Conservation (phyloP, 2,113 vertebrate genomes). For the Oxyruncus cristatus region DNA sequence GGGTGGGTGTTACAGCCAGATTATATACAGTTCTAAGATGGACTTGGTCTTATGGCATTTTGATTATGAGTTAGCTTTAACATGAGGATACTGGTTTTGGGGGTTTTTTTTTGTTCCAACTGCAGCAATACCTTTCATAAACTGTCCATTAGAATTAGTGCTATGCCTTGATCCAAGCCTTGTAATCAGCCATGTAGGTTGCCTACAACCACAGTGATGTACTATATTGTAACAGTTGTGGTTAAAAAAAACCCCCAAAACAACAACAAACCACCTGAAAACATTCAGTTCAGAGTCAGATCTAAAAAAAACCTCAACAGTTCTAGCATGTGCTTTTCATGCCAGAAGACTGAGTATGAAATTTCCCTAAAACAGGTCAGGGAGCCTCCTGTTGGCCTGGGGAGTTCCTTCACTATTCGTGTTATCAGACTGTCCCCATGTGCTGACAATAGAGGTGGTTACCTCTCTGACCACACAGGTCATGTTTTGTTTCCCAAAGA, state of each 20-base stretch:
- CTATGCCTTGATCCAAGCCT: neutral
- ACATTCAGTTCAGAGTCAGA: neutral
- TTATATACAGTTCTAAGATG: neutral
- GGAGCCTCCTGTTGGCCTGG: neutral
- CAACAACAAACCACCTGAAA: neutral
- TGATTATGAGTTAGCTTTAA: neutral
- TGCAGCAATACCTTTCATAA: neutral
- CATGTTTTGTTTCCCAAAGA: neutral
- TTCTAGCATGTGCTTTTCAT: neutral
- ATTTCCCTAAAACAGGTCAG: neutral
- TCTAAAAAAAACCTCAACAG: neutral
- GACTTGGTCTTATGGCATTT: neutral
- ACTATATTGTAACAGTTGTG: neutral
- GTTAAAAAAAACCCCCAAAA: neutral
- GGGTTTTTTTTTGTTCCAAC: neutral
- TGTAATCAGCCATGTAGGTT: neutral
- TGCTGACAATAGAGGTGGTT: neutral
- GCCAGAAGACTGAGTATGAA: neutral
- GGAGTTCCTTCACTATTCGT: neutral
- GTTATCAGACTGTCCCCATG: neutral
- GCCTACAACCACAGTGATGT: neutral
- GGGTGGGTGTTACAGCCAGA: neutral
- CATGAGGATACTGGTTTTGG: neutral
- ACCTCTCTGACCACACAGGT: neutral
- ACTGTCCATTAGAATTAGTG: neutral